Base-by-base conservation (phyloP, 2,797 vertebrate species). In the Anguilla obscura region DNA sequence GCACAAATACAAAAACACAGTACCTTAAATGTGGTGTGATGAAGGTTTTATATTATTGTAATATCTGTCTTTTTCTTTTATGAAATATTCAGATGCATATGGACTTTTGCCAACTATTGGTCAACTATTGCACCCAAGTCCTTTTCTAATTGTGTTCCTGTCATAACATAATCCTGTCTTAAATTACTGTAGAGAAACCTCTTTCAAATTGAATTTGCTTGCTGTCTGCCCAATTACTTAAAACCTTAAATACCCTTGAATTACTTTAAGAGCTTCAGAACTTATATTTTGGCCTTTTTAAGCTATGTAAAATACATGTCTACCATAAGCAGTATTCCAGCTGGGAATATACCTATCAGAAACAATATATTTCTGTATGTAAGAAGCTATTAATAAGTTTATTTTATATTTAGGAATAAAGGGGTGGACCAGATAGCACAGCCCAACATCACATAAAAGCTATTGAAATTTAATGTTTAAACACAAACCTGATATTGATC, bases 401-500 rank as follows among this genome's bases (percentile, higher is more conserved):
- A n/a, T 52, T 52, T 52, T 9, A 4, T 30, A n/a, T n/a, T 24
- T 6, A 14, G 36, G 36, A 79, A 48, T 24, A 50, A 24, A 82
- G 21, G 40, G 36, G 24, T 45, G 30, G 14, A 18, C 5, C n/a
- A 36, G 74, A 16, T 14, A 12, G 74, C 27, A 76, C 30, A 14
- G 30, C 74, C 33, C 74, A 16, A 3, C 3, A 40, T 12, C 33
- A 40, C 16, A 76, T 33, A 36, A 80, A 74, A 18, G 66, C 74
- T 40, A 30, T 40, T 36, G 33, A 30, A 33, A 74, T 36, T 36
- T 45, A 18, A 33, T 21, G 9, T 82, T 82, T 50, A 50, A 82
- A 82, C 79, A 82, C 45, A n/a, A n/a, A 7, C 79, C 79, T 82
- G 79, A 50, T 82, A 6, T 1, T n/a, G 79, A 82, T 82, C 79